Evolutionary conservation across 2,888 invertebrate species (phyloP).

Genomic region (Pterostichus niger): DNA sequence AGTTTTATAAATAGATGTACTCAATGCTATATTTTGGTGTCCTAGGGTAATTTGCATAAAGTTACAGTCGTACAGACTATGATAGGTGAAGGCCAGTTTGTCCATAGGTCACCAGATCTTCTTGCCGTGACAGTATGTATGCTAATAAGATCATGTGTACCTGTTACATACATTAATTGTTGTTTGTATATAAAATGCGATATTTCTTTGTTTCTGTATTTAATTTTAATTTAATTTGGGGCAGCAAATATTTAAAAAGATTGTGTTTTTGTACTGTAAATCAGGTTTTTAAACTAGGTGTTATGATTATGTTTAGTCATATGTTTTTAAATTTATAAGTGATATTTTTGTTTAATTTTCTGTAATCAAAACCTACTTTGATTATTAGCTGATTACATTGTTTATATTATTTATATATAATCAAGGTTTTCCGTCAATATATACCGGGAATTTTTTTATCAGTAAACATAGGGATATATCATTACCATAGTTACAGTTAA

Average conservation of each 20-base stretch:
- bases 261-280: background rate
- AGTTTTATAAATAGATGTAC: background rate
- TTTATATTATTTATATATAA: too few relatives aligned
- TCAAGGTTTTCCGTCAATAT: too few relatives aligned
- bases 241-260: too few relatives aligned
- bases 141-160: conserved; percentile 26
- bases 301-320: conserved; percentile 28
- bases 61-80: background rate
- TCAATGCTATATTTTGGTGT: conserved; percentile 14
- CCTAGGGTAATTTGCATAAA: background rate
- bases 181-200: conserved; percentile 24
- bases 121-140: conserved; percentile 18
- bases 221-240: too few relatives aligned
- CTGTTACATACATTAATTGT: conserved; percentile 32
- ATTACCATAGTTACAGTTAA: too few relatives aligned
- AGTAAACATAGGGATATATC: too few relatives aligned
- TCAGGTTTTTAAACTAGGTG: conserved; percentile 23
- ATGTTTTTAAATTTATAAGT: conserved; percentile 18
- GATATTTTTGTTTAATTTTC: conserved; percentile 22
- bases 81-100: conserved; percentile 38
- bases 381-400: background rate
- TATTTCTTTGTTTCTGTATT: conserved; percentile 4
- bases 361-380: conserved; percentile 19
- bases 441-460: too few relatives aligned
- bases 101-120: conserved; percentile 39